Percentiles rank a stretch among this genome's conserved stretches.
Conservation (phyloP, 2,113 vertebrate species). For the Anolis sagrei region DNA sequence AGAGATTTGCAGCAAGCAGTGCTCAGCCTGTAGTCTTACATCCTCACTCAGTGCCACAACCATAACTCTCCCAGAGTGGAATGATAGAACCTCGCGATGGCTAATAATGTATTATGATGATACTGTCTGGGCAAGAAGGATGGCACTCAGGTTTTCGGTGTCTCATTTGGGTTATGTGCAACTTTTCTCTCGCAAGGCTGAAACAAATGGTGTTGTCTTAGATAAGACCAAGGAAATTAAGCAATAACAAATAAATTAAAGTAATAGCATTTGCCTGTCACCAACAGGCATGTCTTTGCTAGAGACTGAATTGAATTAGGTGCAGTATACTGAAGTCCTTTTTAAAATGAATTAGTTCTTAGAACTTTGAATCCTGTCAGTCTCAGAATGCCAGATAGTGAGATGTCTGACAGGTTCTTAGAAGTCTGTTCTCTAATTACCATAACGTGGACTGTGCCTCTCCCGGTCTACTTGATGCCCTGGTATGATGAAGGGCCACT, state of each 20-base stretch:
- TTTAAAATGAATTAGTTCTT: constrained; percentile 3
- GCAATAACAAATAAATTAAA: background rate
- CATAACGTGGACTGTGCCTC: background rate
- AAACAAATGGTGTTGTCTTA: constrained; percentile 44
- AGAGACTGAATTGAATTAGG: background rate
- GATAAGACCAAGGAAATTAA: constrained; percentile 1
- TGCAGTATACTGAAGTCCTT: background rate
- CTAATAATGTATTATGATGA: constrained; percentile 76
- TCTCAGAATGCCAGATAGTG: background rate
- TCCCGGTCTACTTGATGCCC: background rate
- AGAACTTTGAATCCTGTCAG: background rate
- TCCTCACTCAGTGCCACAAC: constrained; percentile 59
- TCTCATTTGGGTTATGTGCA: constrained; percentile 60
- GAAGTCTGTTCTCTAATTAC: background rate
- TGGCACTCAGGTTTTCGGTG: constrained; percentile 53
- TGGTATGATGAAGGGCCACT: too few relatives aligned
- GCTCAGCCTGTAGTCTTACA: constrained; percentile 70
- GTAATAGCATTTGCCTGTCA: background rate
- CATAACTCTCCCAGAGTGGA: constrained; percentile 71
- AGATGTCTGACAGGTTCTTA: constrained; percentile 14
- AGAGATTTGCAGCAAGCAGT: constrained; percentile 76
- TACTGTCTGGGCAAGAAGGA: constrained; percentile 64
- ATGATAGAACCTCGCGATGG: constrained; percentile 72
- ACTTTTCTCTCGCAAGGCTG: constrained; percentile 46
- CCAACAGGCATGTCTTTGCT: constrained; percentile 16